phyloP scores from a whole-genome alignment of 53 echinoderm and acorn worm species.

The Antedon mediterranea region DNA sequence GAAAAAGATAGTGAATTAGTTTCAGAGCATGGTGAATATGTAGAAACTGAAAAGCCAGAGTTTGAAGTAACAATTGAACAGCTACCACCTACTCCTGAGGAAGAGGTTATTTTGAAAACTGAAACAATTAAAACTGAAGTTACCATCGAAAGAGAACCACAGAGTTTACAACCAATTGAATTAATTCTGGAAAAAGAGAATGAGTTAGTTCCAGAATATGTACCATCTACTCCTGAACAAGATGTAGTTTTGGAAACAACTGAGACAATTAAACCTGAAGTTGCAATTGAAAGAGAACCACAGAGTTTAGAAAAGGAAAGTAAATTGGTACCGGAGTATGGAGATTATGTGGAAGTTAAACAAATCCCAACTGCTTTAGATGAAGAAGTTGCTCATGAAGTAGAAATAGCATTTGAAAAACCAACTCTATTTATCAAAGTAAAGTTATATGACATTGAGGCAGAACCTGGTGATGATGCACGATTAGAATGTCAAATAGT shows the following conservation, averaged over 20 bases:
- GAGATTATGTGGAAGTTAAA: too few relatives aligned
- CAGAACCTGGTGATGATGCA: conserved; percentile 24
- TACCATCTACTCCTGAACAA: not conserved
- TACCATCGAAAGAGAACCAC: conserved; percentile 31
- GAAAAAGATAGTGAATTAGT: conserved; percentile 21
- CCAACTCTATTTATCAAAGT: conserved; percentile 28
- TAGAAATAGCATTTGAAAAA: conserved; percentile 7
- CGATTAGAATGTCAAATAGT: conserved; percentile 32
- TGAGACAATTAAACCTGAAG: not conserved
- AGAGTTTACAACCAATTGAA: conserved; percentile 39
- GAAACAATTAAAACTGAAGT: conserved; percentile 30
- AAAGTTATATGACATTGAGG: conserved; percentile 28
- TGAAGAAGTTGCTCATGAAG: conserved; percentile 13
- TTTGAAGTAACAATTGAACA: too few relatives aligned
- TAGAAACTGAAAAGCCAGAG: too few relatives aligned
- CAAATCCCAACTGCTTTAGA: not conserved
- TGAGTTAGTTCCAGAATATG: too few relatives aligned
- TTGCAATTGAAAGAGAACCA: conserved; percentile 8
- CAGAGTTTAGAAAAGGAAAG: conserved; percentile 24
- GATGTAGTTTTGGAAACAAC: not conserved
- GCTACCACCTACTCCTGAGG: too few relatives aligned
- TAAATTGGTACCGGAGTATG: too few relatives aligned
- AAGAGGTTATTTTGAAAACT: too few relatives aligned
- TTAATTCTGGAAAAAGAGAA: conserved; percentile 37
- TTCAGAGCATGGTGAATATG: too few relatives aligned